phyloP scores from a whole-genome alignment of 64 coral and sea anemone genomes.

The Actinia tenebrosa region DNA sequence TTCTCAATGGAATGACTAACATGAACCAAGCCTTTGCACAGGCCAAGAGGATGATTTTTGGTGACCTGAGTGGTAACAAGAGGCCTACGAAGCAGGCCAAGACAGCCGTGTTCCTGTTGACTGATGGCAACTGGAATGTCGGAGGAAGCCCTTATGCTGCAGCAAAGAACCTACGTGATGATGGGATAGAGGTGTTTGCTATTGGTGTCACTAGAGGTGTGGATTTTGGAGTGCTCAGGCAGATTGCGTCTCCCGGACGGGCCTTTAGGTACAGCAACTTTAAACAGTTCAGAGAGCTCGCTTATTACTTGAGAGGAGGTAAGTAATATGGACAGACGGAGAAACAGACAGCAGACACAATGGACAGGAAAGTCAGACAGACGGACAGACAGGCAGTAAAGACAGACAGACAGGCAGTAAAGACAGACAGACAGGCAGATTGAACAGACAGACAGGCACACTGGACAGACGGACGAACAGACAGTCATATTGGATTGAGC shows the following conservation, averaged over 20 bases:
- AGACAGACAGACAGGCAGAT: no score
- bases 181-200: constrained; percentile 62
- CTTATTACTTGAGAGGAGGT: constrained; percentile 81
- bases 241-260: constrained; percentile 57
- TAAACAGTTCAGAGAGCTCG: constrained; percentile 68
- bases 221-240: constrained; percentile 42
- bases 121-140: constrained; percentile 75
- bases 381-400: background rate
- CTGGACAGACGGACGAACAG: no score
- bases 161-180: constrained; percentile 45
- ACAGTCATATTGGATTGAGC: no score
- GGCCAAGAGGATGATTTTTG: constrained; percentile 68
- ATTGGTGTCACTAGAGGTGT: constrained; percentile 78
- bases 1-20: constrained; percentile 72
- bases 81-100: constrained; percentile 53
- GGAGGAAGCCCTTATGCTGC: constrained; percentile 56
- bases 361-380: no score
- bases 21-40: constrained; percentile 66
- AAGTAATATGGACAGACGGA: background rate
- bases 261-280: constrained; percentile 71
- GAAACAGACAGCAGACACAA: background rate
- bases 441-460: no score
- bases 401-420: no score
- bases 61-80: constrained; percentile 52
- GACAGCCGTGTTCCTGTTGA: constrained; percentile 71